Conservation (phyloP, 2,888 invertebrate genomes). For the Dascillus cervinus region DNA sequence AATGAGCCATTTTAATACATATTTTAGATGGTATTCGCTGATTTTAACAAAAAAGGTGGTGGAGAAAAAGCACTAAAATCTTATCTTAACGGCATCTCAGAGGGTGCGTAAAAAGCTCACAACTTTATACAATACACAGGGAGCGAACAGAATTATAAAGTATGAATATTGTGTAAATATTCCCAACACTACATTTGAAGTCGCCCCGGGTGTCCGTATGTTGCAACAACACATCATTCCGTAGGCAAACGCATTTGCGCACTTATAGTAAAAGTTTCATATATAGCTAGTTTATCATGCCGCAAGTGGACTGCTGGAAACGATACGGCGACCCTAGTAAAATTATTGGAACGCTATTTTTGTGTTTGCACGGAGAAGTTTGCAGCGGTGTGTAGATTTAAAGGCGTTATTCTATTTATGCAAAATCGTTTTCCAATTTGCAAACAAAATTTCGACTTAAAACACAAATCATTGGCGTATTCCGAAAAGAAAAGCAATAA, state of each 20-base stretch:
- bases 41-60: conserved; percentile 9
- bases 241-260: conserved; percentile 9
- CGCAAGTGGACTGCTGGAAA: conserved; percentile 4
- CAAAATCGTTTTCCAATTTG: too few species aligned
- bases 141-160: conserved; percentile 16
- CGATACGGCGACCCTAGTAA: conserved; percentile 5
- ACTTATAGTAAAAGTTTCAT: conserved; percentile 10
- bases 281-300: conserved; percentile 7
- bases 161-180: conserved; percentile 18
- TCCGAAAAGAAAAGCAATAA: conserved; percentile 20
- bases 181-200: conserved; percentile 14
- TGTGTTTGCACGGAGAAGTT: too few species aligned
- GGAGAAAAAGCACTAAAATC: conserved; percentile 14
- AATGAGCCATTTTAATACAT: too few species aligned
- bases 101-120: conserved; percentile 13
- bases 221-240: conserved; percentile 12
- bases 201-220: conserved; percentile 15
- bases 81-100: conserved; percentile 17
- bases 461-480: too few species aligned
- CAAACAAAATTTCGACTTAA: too few species aligned
- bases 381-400: too few species aligned
- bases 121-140: conserved; percentile 13
- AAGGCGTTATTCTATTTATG: too few species aligned
- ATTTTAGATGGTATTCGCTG: conserved; percentile 8
- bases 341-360: conserved; percentile 4